These are phyloP conservation scores for Euura lappo DNA, from an alignment of 1,140 invertebrate genomes.

Conservation along the genomic window DNA sequence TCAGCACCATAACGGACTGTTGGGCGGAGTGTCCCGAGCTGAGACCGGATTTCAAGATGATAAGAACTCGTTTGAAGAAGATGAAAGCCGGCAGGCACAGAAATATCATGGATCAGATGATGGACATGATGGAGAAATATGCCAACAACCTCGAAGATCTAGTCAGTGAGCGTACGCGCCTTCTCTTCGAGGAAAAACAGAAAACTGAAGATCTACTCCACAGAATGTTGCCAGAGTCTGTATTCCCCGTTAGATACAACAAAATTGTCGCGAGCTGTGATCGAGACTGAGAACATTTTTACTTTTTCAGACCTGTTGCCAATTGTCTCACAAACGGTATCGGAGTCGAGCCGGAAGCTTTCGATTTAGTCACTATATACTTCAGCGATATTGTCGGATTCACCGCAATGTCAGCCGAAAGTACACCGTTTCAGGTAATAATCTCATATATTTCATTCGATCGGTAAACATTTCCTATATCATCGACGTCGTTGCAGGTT, in stretches of 20 bases:
- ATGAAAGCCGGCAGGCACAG: slow-evolving; percentile 85
- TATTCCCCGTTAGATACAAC: slow-evolving; percentile 26
- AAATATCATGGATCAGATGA: slow-evolving; percentile 96
- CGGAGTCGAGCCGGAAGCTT: slow-evolving; percentile 93
- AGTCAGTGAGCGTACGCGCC: slow-evolving; percentile 86
- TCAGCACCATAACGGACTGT: slow-evolving; percentile 81
- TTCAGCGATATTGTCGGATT: slow-evolving; percentile 99
- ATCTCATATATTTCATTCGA: slow-evolving; percentile 14
- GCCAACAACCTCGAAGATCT: slow-evolving; percentile 93
- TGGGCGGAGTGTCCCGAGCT: slow-evolving; percentile 84
- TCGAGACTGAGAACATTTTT: slow-evolving; percentile 20
- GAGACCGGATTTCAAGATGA: slow-evolving; percentile 81
- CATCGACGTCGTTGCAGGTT: slow-evolving; percentile 66
- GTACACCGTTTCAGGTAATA: slow-evolving; percentile 83
- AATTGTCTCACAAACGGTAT: slow-evolving; percentile 85
- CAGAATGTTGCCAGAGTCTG: slow-evolving; percentile 90
- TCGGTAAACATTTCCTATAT: slow-evolving; percentile 12
- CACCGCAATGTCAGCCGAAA: slow-evolving; percentile 94
- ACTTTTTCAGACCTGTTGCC: slow-evolving; percentile 75
- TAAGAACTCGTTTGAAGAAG: slow-evolving; percentile 80
- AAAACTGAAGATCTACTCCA: slow-evolving; percentile 93
- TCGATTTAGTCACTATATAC: slow-evolving; percentile 94
- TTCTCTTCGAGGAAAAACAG: slow-evolving; percentile 89
- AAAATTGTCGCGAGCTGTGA: background rate
- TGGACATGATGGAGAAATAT: slow-evolving; percentile 96